Evolutionary conservation across 2,888 invertebrate species (phyloP), one percentile per base, ranked within the genome.

Genomic region (Mythimna vitellina): DNA sequence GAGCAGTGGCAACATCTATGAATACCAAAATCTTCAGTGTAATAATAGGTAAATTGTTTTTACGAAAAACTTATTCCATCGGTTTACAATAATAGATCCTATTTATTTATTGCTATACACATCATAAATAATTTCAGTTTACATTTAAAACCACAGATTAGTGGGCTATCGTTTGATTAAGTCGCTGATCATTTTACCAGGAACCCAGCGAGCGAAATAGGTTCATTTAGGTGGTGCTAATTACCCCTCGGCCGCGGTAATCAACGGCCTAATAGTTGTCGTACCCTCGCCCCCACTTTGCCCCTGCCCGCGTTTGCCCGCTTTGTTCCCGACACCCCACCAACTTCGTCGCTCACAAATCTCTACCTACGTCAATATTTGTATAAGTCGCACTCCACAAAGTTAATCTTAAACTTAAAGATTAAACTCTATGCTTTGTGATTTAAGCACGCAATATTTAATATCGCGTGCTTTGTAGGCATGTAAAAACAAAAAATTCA

Each of bases 211-310:
- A 81, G 86, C 84, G 91, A 88, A 94, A 93, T 92, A 93, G 93
- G 93, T 93, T 93, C 92, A 93, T 94, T 94, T 93, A 91, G 91
- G 89, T 88, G 89, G 89, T 91, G 94, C 93, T 95, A 95, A 95
- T 95, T 94, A 93, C 91, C 83, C 88, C 89, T 86, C 89, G 89
- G 88, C 90, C 89, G 90, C 86, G 88, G 92, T 92, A 93, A 95
- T 94, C 93, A 92, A 91, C 91, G 88, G 90, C 89, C 92, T 92
- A 93, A 94, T 93, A 91, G 91, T 88, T 85, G 88, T 88, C 89
- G 89, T 88, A 88, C 88, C 88, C 82, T 85, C 85, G 79, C 82
- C 78, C 87, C 86, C 80, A 32, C 75, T 60, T 78, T 80, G 71
- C 85, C 78, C 80, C 73, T 38, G 57, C 61, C 63, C 42, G 63